These are phyloP conservation scores for Cantharis lateralis DNA, from an alignment of 2,888 invertebrate species.

Conservation along the genomic window DNA sequence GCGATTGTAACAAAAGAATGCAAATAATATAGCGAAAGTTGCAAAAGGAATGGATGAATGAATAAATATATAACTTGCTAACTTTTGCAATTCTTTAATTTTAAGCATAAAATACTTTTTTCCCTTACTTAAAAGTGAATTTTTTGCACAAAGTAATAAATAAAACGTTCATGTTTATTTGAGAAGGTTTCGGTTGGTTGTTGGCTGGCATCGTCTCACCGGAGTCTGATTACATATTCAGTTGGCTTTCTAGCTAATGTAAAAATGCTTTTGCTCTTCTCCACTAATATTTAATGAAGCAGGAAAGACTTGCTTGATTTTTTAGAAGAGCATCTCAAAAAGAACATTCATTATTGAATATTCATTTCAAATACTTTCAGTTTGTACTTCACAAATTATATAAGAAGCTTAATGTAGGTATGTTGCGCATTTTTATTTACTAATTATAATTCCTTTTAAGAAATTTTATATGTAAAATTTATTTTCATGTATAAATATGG, in stretches of 20 bases:
- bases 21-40: neutral
- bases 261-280: conserved; percentile 39
- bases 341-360: conserved; percentile 36
- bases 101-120: neutral
- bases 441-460: conserved; percentile 1
- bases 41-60: neutral
- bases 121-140: neutral
- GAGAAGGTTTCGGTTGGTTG: conserved; percentile 28
- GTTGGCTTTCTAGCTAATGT: conserved; percentile 38
- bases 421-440: neutral
- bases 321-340: conserved; percentile 27
- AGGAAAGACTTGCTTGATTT: conserved; percentile 30
- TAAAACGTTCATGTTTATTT: conserved; percentile 30
- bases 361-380: conserved; percentile 31
- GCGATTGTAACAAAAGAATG: neutral
- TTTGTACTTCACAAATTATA: conserved; percentile 26
- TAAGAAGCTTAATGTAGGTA: neutral
- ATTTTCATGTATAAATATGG: neutral
- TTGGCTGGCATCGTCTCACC: conserved; percentile 31
- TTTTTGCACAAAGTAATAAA: neutral
- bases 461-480: neutral
- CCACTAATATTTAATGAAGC: conserved; percentile 37
- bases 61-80: neutral
- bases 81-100: neutral
- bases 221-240: conserved; percentile 36